Percentiles rank a stretch among this genome's conserved stretches.
Evolutionary conservation across 2,113 vertebrate genomes (phyloP).

Genomic region (Leuciscus idus): DNA sequence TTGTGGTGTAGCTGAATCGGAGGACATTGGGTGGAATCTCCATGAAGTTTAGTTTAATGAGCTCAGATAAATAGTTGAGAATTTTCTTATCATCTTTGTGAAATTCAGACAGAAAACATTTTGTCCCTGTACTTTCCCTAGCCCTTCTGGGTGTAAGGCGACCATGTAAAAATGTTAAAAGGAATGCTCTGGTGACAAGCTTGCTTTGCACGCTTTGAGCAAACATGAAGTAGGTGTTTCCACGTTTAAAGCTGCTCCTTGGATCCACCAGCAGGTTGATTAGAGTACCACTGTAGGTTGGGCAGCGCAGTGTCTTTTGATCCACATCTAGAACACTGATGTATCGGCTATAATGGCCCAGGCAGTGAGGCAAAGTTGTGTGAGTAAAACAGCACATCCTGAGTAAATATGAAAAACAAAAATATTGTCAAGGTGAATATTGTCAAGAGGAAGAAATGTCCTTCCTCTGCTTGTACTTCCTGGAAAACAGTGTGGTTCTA

Average conservation of each 20-base stretch:
- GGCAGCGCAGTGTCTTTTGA: slow-evolving; percentile 87
- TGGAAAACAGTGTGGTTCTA: slow-evolving; percentile 39
- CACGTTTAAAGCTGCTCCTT: slow-evolving; percentile 81
- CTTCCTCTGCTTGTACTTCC: slow-evolving; percentile 51
- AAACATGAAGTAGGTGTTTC: slow-evolving; percentile 90
- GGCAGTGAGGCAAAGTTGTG: slow-evolving; percentile 73
- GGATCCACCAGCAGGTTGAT: slow-evolving; percentile 82
- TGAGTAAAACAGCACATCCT: slow-evolving; percentile 74
- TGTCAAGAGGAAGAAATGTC: not conserved
- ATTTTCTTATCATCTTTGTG: slow-evolving; percentile 34
- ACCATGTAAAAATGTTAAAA: slow-evolving; percentile 82
- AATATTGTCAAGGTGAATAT: not conserved
- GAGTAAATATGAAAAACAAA: not conserved
- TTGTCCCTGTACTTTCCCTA: slow-evolving; percentile 56
- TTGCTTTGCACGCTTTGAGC: slow-evolving; percentile 85
- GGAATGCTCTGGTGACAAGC: slow-evolving; percentile 85
- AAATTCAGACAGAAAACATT: not conserved
- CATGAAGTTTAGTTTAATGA: slow-evolving; percentile 64
- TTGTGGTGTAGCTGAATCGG: slow-evolving; percentile 62
- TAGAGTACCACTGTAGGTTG: slow-evolving; percentile 83
- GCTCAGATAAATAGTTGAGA: slow-evolving; percentile 68
- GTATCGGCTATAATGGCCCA: slow-evolving; percentile 89
- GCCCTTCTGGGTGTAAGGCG: slow-evolving; percentile 67
- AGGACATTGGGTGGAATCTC: slow-evolving; percentile 61
- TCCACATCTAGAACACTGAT: slow-evolving; percentile 88